Conservation (phyloP, 2,797 vertebrate species). For the Synaphobranchus kaupii region DNA sequence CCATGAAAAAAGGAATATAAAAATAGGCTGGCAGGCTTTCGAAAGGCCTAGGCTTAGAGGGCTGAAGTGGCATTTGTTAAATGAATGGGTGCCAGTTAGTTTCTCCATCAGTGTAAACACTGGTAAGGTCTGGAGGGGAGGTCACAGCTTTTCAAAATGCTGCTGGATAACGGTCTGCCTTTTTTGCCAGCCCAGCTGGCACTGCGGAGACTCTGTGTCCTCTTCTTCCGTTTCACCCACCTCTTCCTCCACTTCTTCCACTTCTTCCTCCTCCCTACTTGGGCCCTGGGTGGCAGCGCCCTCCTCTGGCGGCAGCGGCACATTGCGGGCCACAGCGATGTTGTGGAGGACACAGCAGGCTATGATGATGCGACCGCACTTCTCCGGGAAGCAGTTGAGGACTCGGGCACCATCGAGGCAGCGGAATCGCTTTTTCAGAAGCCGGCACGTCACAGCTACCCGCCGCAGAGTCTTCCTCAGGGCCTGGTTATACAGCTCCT, state of each 20-base stretch:
- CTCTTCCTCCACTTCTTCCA: background rate
- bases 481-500: conserved; percentile 12
- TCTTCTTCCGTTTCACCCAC: background rate
- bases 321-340: background rate
- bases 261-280: background rate
- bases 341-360: conserved; percentile 13
- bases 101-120: background rate
- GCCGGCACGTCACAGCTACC: background rate
- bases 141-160: conserved; percentile 9
- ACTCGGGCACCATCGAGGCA: background rate
- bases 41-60: background rate
- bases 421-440: conserved; percentile 5
- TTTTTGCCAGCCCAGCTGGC: background rate
- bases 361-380: conserved; percentile 14
- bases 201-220: background rate
- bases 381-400: background rate
- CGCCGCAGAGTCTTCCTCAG: background rate
- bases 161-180: background rate
- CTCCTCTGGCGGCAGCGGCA: background rate
- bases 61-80: background rate
- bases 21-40: background rate
- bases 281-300: background rate
- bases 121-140: background rate
- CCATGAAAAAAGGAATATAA: too few relatives aligned
- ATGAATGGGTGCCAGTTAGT: background rate